Evolutionary conservation across 2,888 invertebrate genomes (phyloP), one percentile per base, ranked within the genome.

Genomic region (Hypena proboscidalis): DNA sequence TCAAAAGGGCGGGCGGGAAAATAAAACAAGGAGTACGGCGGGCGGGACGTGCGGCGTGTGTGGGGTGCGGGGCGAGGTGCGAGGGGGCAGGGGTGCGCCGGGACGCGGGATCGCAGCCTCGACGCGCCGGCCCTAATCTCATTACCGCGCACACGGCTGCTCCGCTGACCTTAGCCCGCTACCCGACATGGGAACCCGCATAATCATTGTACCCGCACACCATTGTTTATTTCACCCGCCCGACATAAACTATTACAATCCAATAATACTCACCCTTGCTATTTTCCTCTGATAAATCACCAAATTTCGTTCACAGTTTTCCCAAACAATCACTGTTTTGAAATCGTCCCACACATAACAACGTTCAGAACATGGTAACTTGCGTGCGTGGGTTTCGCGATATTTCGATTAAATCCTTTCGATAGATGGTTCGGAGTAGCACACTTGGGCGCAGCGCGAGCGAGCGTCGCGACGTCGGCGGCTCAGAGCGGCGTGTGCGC

Each of bases 391-490:
- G 68, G 70, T 57, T 67, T 64, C 70, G 69, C 66, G 71, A 69
- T 71, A 70, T 67, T 71, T 61, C 59, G 70, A 70, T 58, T 66
- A 66, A 70, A 70, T 67, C 66, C 58, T 65, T 59, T 59, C 68
- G 70, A 67, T 49, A 65, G 71, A 64, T 53, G 50, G 65, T 59
- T 67, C 57, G 66, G 60, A 59, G 41, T 66, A 67, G 79, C 75
- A 79, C 81, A 75, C 78, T 70, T 78, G 84, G 82, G 83, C 75
- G 81, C 76, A 77, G 62, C 71, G 68, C 79, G 74, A 74, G 73
- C 77, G 79, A 79, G 87, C 88, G 88, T 87, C 88, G 89, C 88
- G 87, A 85, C 88, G 87, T 83, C 82, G 85, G 69, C 87, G 88
- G 82, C 82, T 78, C 87, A 78, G 76, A 80, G 83, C 86, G 81